Base-by-base conservation (phyloP, 2,888 invertebrate species). In the Cheiracanthium punctorium region DNA sequence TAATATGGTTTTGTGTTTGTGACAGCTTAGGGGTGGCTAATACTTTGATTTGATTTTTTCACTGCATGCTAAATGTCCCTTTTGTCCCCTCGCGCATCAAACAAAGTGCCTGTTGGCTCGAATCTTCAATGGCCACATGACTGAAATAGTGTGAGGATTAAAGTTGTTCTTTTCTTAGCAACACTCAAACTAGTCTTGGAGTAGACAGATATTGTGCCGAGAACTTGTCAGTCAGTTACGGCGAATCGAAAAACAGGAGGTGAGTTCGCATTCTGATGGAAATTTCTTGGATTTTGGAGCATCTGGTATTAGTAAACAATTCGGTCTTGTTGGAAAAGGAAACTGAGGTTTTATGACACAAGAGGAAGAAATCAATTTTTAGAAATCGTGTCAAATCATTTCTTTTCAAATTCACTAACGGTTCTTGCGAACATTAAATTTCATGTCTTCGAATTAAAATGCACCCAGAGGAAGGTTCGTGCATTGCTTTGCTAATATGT, bases 1-100 rank as follows among this genome's bases (percentile, higher is more conserved):
- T 81, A 74, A 73, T 81, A 32, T 67, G 80, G 58, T 58, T 58
- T 58, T 58, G 58, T 58, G 58, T 58, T 58, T 58, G 58, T 58
- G 58, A 58, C 58, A 58, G 58, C 58, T 2, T 7, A 2, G 58
- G 58, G 58, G 24, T 24, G 24, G 58, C 2, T 58, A 58, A 58
- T 58, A 58, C 58, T 58, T 58, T 58, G 58, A 58, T 58, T 7
- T 58, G 20, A n/a, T 24, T 58, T 24, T 24, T 24, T 24, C 37
- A 7, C 43, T 17, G 43, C 58, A 58, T 58, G 24, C 58, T 58
- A 58, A 58, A 58, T 58, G 58, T 58, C 20, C 58, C 24, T 58
- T 58, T 58, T 58, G 58, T 58, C 24, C 2, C 24, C 24, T 2
- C 12, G 5, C 24, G 24, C 24, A 20, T 58, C 58, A 58, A 58